Conservation (phyloP, 1,140 invertebrate genomes). For the Eubasilissa regina region DNA sequence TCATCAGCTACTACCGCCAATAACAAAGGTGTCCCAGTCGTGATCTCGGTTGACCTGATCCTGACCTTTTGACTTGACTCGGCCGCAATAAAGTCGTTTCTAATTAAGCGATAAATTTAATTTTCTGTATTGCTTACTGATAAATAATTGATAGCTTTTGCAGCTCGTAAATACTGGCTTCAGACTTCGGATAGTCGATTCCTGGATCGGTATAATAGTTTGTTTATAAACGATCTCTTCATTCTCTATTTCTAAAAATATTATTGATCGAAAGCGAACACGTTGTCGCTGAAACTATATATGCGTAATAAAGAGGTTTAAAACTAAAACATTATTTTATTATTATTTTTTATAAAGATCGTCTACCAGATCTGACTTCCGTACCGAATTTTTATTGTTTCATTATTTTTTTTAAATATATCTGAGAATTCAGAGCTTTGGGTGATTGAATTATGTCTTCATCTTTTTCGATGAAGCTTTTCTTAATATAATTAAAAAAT, state of each 20-base stretch:
- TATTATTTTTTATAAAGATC: too few relatives aligned
- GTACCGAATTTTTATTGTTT: not conserved
- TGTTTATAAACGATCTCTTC: not conserved
- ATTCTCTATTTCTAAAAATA: too few relatives aligned
- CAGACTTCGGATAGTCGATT: not conserved
- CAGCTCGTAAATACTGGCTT: conserved; percentile 18
- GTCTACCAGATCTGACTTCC: not conserved
- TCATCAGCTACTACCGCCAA: not conserved
- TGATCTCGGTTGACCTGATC: conserved; percentile 44
- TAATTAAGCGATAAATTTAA: conserved; percentile 50
- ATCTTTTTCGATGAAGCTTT: not conserved
- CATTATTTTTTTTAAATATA: too few relatives aligned
- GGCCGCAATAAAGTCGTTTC: conserved; percentile 40
- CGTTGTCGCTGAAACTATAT: too few relatives aligned
- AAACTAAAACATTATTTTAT: too few relatives aligned
- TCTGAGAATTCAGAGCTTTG: too few relatives aligned
- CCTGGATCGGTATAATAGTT: not conserved
- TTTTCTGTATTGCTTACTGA: conserved; percentile 11
- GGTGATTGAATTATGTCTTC: too few relatives aligned
- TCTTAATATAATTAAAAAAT: conserved; percentile 5
- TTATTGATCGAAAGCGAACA: too few relatives aligned
- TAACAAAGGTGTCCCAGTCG: conserved; percentile 24
- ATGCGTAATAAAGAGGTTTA: too few relatives aligned
- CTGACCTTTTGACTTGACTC: conserved; percentile 20
- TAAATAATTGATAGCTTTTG: conserved; percentile 17